Base-by-base conservation (phyloP, 92 coral and sea anemone genomes). In the Virgularia gustaviana region DNA sequence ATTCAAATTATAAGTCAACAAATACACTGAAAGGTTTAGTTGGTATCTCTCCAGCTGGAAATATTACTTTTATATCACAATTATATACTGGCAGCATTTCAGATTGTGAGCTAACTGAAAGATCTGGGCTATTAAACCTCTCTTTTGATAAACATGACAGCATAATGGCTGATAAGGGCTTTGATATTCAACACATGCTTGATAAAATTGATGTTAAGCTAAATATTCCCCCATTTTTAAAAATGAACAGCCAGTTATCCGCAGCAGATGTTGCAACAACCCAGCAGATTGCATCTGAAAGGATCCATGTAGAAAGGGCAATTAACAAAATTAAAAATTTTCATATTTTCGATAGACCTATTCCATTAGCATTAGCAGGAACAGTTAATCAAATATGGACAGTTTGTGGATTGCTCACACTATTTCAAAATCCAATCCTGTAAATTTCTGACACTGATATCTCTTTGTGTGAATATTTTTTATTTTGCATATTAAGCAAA, bases 41-140 rank as follows among this genome's bases (percentile, higher is more conserved):
- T 75, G 85, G 85, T 15, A 81, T 81, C 55, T 80, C 80, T 16
- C 81, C 85, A 16, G 75, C 76, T 55, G 85, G 81, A 62, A 80
- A 63, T 27, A 55, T 74, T 31, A 73, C 76, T 23, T 81, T 65
- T 44, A 45, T 74, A 32, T 81, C 81, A n/a, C 81, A 64, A 37
- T 56, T 81, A 16, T 81, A 74, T 81, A 31, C 54, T 63, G 80
- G 81, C 4, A 64, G 81, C 42, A 74, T 62, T 60, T 73, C 72
- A 45, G 57, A 61, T 53, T 9, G 42, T 25, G 66, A 54, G 61
- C 9, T 71, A 59, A 79, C 71, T 6, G 52, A 41, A 31, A 59
- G 79, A 27, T 79, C 79, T 6, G 78, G 79, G 47, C 55, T 79
- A 6, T 76, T 78, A 22, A 54, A 57, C 6, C 44, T 54, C 11